Base-by-base conservation (phyloP, 1,140 invertebrate genomes). In the Philopotamus ludificatus region DNA sequence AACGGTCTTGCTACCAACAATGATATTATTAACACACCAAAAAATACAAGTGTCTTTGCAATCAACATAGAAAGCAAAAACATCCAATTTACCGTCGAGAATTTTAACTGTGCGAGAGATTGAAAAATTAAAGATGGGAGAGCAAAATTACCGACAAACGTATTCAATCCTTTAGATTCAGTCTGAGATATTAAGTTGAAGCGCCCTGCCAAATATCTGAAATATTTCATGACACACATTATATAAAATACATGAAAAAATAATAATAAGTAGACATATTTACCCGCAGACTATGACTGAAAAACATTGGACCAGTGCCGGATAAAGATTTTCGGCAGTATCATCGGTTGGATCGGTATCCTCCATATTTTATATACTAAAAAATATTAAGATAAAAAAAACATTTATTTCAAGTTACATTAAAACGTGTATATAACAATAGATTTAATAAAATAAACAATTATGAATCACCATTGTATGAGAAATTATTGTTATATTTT, bases 131-230 rank as follows among this genome's bases (percentile, higher is more conserved):
- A 75, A 1, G 93, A 89, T 47, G 95, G 96, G 39, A 99, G 74
- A 16, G 93, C 89, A 81, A 98, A 97, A 39, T 90, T 95, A 20
- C 93, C 92, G 0, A 98, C 92, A 83, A 97, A 98, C 51, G 89
- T 92, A 47, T 91, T 92, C 44, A 99, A 83, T 2, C 95, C 95
- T 78, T 92, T 92, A n/a, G 90, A 86, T 80, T 97, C 94, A 15
- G 83, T 83, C 74, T 89, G 86, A 57, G 90, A 87, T 1, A 98
- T 92, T 22, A 95, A 75, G 72, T 91, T 90, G 42, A 91, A 82
- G 61, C 93, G 84, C 4, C 95, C 94, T 63, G 95, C 93, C 12
- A 95, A 76, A 77, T 97, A 98, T 15, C 95, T 97, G 71, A 65
- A 82, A 79, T 77, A 71, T 39, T 39, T 39, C 34, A 39, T 39